Evolutionary conservation across 2,797 vertebrate species (phyloP), one percentile per base, ranked within the genome.

Genomic region (Sandelia bainsii): DNA sequence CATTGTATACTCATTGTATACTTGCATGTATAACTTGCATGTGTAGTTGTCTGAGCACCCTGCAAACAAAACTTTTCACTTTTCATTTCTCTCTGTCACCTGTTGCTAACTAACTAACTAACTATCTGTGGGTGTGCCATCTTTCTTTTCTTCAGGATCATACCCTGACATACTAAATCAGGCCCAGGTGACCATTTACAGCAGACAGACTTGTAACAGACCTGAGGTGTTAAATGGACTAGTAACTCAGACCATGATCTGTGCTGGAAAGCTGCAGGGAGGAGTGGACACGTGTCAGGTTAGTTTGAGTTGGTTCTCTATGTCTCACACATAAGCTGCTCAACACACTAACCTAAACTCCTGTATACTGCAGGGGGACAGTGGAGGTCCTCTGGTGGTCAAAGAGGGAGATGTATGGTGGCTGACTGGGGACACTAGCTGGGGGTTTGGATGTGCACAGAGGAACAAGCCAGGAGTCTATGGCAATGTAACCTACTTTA

Each of bases 351-450:
- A 58, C 50, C 8, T 63, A n/a, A n/a, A n/a, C n/a, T 67, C 12
- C 6, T 63, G 39, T 79, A 27, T 75, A 52, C 34, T 82, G 32
- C 87, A 99, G 97, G 98, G 97, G 14, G 98, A 99, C 94, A 99
- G 97, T 0, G 98, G 98, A 14, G 97, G 97, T 6, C 97, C 98
- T 0, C 90, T 99, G 72, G 96, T 98, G 76, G 94, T 93, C 0
- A 42, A 75, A 2, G 82, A 94, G 52, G 91, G 77, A 52, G 70
- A 54, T 0, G 0, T 93, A 61, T 99, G 97, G 97, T 98, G 97
- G 96, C 86, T 99, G 86, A 89, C 94, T 3, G 98, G 98, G 52
- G 95, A 96, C 78, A 99, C 96, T 0, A 99, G 98, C 89, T 99
- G 95, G 96, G 97, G 98, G 27, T 79, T 86, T 0, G 96, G 95